Base-by-base conservation (phyloP, 2,888 invertebrate genomes). In the Platycheirus albimanus region DNA sequence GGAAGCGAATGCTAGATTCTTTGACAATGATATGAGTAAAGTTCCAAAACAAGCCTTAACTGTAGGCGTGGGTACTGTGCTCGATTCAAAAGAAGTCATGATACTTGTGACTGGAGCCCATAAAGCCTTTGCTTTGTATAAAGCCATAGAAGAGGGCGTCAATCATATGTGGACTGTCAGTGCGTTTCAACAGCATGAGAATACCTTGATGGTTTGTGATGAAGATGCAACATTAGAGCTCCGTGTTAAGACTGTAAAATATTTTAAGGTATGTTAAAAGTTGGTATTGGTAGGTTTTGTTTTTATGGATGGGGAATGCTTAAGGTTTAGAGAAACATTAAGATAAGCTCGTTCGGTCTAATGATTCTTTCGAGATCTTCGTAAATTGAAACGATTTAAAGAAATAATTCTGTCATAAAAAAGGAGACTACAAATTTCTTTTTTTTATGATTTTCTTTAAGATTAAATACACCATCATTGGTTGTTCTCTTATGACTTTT, bases 81-180 rank as follows among this genome's bases (percentile, higher is more conserved):
- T 99, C 98, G 99, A 99, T 91, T 96, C 99, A 10, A 94, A 96
- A 89, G 99, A 99, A 93, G 99, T 98, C 66, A 97, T 99, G 98
- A 97, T 99, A 88, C 92, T 99, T 70, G 98, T 99, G 83, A 99
- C 98, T 24, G 99, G 99, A 36, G 95, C 95, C 54, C 97, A 98
- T 92, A 99, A 99, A 91, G 94, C 99, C 10, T 96, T 98, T 89
- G 99, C 99, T 67, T 93, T 99, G 83, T 96, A 98, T 89, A 98
- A 98, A 92, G 99, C 99, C 8, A 97, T 99, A 87, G 99, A 99
- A 92, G 98, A 99, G 91, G 99, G 99, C 70, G 95, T 99, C 10
- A 99, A 97, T 92, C 99, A 99, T 92, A 99, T 99, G 99, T 99
- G 99, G 98, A 99, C 99, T 0, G 99, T 99, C 45, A 98, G 98